Percentiles rank a stretch among this genome's conserved stretches.
Conservation (phyloP, 2,888 invertebrate species). For the Trachelus tabidus region DNA sequence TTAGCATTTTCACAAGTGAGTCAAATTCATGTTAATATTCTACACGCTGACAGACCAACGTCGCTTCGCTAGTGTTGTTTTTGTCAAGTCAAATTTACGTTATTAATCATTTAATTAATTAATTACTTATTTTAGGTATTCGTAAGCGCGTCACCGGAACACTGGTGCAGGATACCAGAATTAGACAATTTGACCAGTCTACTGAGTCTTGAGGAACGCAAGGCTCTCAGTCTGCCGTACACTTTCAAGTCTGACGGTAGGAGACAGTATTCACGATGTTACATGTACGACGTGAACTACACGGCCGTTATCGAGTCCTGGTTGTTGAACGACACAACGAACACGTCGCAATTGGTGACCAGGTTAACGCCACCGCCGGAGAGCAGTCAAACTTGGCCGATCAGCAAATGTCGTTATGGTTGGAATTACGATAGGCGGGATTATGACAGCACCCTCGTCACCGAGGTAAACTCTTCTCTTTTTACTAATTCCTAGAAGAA, state of each 20-base stretch:
- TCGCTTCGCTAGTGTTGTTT: neutral
- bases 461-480: constrained; percentile 69
- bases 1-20: constrained; percentile 75
- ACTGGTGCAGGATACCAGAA: constrained; percentile 74
- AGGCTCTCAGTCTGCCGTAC: constrained; percentile 69
- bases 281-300: constrained; percentile 69
- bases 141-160: constrained; percentile 76
- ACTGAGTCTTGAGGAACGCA: constrained; percentile 67
- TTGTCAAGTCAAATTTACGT: neutral
- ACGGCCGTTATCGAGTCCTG: constrained; percentile 58
- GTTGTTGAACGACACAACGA: constrained; percentile 32
- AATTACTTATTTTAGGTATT: constrained; percentile 68
- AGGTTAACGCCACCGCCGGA: constrained; percentile 52
- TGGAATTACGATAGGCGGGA: constrained; percentile 74
- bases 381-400: constrained; percentile 63
- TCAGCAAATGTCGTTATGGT: constrained; percentile 69
- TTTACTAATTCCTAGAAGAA: neutral
- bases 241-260: constrained; percentile 61
- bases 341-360: constrained; percentile 21
- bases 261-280: constrained; percentile 68
- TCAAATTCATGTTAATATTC: neutral
- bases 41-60: neutral
- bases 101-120: neutral
- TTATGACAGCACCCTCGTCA: constrained; percentile 74
- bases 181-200: constrained; percentile 65